phyloP scores from a whole-genome alignment of 2,113 vertebrate species.

The Hippoglossus stenolepis region DNA sequence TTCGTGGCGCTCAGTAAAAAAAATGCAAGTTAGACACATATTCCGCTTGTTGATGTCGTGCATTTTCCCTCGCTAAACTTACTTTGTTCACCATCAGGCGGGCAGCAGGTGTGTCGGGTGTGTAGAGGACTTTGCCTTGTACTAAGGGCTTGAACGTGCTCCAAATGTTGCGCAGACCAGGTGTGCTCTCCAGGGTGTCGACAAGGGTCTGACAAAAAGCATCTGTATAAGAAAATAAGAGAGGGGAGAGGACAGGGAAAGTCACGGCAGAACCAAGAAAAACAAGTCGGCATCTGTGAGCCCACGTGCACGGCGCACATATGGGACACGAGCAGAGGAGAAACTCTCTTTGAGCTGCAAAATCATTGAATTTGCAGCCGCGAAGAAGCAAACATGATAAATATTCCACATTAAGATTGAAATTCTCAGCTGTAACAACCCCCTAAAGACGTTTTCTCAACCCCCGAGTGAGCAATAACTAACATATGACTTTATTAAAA shows the following conservation, averaged over 20 bases:
- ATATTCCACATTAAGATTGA: conserved; percentile 30
- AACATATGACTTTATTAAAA: not conserved
- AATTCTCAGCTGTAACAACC: not conserved
- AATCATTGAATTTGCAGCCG: not conserved
- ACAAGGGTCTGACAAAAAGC: conserved; percentile 92
- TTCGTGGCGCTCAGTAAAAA: not conserved
- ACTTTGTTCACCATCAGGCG: conserved; percentile 90
- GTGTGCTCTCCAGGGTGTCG: conserved; percentile 88
- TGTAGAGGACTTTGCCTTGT: conserved; percentile 92
- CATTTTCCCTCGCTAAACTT: conserved; percentile 40
- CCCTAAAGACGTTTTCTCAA: not conserved
- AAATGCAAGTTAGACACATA: not conserved
- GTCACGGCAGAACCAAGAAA: conserved; percentile 9
- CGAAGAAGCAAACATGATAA: conserved; percentile 31
- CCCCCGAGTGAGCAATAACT: not conserved
- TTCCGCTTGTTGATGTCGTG: not conserved
- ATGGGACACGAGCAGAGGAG: not conserved
- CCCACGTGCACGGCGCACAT: not conserved
- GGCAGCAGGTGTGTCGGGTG: conserved; percentile 90
- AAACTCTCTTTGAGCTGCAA: not conserved
- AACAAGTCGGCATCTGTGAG: not conserved
- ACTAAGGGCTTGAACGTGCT: conserved; percentile 90
- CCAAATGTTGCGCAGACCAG: conserved; percentile 91
- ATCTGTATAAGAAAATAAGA: conserved; percentile 74
- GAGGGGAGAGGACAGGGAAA: conserved; percentile 37